Base-by-base conservation (phyloP, 1,140 invertebrate genomes). In the Hestina assimilis region DNA sequence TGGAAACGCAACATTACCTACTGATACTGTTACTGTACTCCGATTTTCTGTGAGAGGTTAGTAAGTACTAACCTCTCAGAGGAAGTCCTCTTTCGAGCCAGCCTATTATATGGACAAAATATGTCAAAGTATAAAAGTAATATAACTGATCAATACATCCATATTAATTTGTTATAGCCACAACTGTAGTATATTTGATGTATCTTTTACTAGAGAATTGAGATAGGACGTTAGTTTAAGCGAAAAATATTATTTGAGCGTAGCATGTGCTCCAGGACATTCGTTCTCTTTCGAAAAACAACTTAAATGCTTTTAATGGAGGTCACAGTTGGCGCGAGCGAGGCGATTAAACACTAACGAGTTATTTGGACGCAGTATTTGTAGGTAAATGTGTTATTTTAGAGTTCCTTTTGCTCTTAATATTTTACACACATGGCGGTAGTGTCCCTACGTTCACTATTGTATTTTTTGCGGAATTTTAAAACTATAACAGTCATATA, bases 331-430 rank as follows among this genome's bases (percentile, higher is more conserved):
- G 68, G 63, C 59, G 69, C 66, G 59, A 42, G 47, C 58, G 56
- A 33, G 45, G 45, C 66, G 62, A 72, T 72, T 72, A 69, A 66
- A 56, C 66, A 59, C 61, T 69, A 72, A 72, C 69, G 66, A 69
- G 63, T 63, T 72, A 64, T 66, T 66, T 63, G 66, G 59, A 63
- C 56, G 57, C 51, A 58, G 58, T 70, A 59, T 66, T 63, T 58
- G 63, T 61, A 56, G 35, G 33, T 47, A 59, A 41, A 41, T 47
- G 20, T 45, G 42, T 60, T 60, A 45, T 62, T 57, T 56, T 53
- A 28, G 26, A 5, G 17, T 42, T 51, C 14, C 28, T 46, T 52
- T 62, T 52, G 29, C 38, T 62, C 31, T 28, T 9, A 28, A n/a
- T 28, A 28, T 28, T 6, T 6, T 8, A 28, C 5, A 5, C 24